Evolutionary conservation across 1,140 invertebrate species (phyloP), one percentile per base, ranked within the genome.

Genomic region (Copidosoma floridanum): DNA sequence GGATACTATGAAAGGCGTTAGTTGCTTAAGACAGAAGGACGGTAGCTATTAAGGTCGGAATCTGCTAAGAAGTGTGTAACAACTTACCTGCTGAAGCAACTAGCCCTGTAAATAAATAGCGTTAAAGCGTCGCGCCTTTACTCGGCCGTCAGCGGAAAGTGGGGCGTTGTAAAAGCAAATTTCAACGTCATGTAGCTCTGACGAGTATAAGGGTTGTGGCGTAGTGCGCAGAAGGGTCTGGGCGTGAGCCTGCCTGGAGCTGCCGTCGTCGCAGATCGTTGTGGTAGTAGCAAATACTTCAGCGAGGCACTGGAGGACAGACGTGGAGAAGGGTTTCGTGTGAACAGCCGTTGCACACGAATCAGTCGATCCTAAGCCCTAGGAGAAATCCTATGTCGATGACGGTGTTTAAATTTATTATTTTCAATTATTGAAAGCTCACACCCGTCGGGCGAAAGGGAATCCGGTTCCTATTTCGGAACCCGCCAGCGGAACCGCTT

Each of bases 101-200:
- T 86, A 90, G 89, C 89, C 87, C 89, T 91, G 88, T 92, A 93
- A 93, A 92, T 91, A 89, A 89, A 90, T 89, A 86, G 86, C 88
- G 87, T 88, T 90, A 70, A 84, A 90, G 88, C 84, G 86, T 86
- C 82, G 82, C 83, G 83, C 86, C 83, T 85, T 89, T 88, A 87
- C 85, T 79, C 80, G 66, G 79, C 85, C 85, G 82, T 83, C 81
- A 79, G 74, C 44, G 78, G 72, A 73, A 74, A 71, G 66, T 71
- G 66, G 62, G 58, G 66, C 63, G 52, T 27, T 21, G 57, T 56
- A 64, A 50, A 29, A 51, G 14, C 20, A 12, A 8, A 12, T 51
- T 10, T 83, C 81, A 79, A 73, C 43, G 77, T 71, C 73, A 74
- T 70, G 66, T n/a, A 70, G 66, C 57, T 51, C 64, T 61, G 56